Evolutionary conservation across 23 tunicate species (phyloP).

Genomic region (Trididemnum clinides): DNA sequence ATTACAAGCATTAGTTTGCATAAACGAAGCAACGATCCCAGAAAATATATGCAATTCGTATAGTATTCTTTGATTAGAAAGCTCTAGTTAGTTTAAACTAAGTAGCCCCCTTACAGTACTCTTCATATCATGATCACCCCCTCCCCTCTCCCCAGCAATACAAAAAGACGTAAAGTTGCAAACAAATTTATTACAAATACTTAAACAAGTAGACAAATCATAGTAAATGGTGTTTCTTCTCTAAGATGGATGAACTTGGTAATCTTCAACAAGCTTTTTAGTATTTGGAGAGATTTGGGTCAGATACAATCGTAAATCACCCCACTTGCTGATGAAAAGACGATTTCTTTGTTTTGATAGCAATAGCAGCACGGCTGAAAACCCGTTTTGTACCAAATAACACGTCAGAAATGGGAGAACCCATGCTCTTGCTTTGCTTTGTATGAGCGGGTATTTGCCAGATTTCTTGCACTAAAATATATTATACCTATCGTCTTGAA

Average conservation of each 20-base stretch:
- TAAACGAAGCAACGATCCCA: too few species aligned
- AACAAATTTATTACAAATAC: too few species aligned
- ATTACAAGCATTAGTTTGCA: too few species aligned
- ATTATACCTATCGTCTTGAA: slow-evolving; percentile 23
- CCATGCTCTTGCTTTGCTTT: slow-evolving; percentile 43
- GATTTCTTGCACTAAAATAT: slow-evolving; percentile 48
- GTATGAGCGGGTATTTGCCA: slow-evolving; percentile 46
- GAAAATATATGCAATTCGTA: too few species aligned
- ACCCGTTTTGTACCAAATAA: slow-evolving; percentile 41
- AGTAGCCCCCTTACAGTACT: slow-evolving; percentile 13
- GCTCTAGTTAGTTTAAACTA: too few species aligned
- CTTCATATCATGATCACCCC: slow-evolving; percentile 27
- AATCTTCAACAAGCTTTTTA: slow-evolving; percentile 28
- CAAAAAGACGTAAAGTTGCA: neutral
- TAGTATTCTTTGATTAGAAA: too few species aligned
- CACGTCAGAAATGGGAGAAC: slow-evolving; percentile 35
- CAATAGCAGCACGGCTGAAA: slow-evolving; percentile 41
- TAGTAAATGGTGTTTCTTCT: neutral
- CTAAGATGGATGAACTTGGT: slow-evolving; percentile 46
- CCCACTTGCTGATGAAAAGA: slow-evolving; percentile 45
- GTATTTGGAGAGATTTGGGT: slow-evolving; percentile 44
- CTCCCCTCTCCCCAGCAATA: slow-evolving; percentile 19
- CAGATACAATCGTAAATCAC: slow-evolving; percentile 26
- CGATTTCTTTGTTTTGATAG: slow-evolving; percentile 54
- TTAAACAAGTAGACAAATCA: neutral